Evolutionary conservation across 1,140 invertebrate genomes (phyloP).

Genomic region (Littorina saxatilis): DNA sequence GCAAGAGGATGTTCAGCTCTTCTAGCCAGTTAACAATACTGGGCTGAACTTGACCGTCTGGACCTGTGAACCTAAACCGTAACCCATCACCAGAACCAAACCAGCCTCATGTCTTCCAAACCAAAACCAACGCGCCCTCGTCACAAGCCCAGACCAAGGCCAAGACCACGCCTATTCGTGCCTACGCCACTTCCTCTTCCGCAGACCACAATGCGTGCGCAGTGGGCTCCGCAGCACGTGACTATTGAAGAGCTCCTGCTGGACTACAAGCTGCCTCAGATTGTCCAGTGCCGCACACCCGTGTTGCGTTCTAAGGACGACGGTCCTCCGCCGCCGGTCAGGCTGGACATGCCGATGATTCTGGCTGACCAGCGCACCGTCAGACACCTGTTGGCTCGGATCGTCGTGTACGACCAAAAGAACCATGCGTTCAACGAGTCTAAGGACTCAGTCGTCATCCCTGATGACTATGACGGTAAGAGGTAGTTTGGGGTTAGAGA

Average conservation of each 20-base stretch:
- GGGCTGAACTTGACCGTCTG: no score
- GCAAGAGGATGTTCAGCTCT: no score
- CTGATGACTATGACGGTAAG: conserved; percentile 36
- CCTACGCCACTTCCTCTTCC: neutral
- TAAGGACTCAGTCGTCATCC: conserved; percentile 29
- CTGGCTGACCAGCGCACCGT: neutral
- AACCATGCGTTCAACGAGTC: conserved; percentile 15
- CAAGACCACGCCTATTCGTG: conserved; percentile 8
- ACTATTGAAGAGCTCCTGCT: conserved; percentile 17
- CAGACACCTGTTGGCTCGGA: conserved; percentile 22
- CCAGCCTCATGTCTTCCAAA: neutral
- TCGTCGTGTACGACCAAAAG: conserved; percentile 7
- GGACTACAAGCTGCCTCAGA: conserved; percentile 13
- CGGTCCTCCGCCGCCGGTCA: neutral
- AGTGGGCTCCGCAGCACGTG: neutral
- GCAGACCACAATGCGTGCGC: neutral
- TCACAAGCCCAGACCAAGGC: conserved; percentile 17
- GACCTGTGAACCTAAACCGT: no score
- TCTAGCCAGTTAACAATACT: no score
- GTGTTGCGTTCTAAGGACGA: neutral
- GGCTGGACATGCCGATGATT: conserved; percentile 22
- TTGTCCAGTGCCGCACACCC: conserved; percentile 16
- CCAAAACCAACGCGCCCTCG: neutral
- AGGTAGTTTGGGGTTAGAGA: neutral
- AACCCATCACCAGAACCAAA: no score